phyloP scores from a whole-genome alignment of 2,113 vertebrate genomes.

The Zosterops japonicus region DNA sequence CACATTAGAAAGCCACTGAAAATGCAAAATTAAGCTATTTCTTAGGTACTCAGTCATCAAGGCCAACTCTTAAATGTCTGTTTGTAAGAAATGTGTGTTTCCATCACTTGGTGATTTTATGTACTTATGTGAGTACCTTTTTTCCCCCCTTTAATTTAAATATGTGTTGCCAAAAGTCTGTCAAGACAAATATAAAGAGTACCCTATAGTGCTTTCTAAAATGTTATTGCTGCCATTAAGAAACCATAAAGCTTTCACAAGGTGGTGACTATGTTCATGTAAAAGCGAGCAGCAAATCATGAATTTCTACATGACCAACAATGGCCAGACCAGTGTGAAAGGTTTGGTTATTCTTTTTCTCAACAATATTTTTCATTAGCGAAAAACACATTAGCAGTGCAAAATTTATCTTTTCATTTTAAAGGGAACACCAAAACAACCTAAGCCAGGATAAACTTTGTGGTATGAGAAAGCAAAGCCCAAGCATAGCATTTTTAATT shows the following conservation, averaged over 20 bases:
- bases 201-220: not conserved
- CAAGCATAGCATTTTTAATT: slow-evolving; percentile 32
- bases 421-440: not conserved
- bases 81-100: not conserved
- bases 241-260: slow-evolving; percentile 20
- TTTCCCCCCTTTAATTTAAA: not conserved
- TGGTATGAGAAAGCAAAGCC: not conserved
- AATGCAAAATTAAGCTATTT: not conserved
- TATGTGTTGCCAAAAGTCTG: not conserved
- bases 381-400: not conserved
- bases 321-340: slow-evolving; percentile 7
- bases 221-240: slow-evolving; percentile 39
- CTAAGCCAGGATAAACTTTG: not conserved
- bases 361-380: slow-evolving; percentile 11
- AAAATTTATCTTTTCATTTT: slow-evolving; percentile 20
- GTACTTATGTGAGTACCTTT: not conserved
- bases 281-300: not conserved
- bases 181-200: not conserved
- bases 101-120: not conserved
- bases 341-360: slow-evolving; percentile 12
- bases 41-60: not conserved
- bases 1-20: not conserved
- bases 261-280: not conserved
- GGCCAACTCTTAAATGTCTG: not conserved
- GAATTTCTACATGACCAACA: slow-evolving; percentile 4